phyloP scores from a whole-genome alignment of 2,113 vertebrate genomes.

The Aegotheles bennettii region DNA sequence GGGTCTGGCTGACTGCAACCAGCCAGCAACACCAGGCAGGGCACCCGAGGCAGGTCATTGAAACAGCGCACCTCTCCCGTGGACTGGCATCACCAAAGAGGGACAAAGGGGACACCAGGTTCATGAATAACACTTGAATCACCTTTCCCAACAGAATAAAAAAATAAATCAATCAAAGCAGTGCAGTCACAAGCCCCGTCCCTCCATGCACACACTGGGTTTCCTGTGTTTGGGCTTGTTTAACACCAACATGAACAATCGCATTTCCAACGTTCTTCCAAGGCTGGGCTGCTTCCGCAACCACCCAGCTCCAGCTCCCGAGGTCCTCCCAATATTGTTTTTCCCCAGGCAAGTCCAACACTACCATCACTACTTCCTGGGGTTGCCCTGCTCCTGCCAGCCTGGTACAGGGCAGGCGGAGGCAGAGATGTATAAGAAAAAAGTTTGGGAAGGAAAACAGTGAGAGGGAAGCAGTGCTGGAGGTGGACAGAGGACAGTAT shows the following conservation, averaged over 20 bases:
- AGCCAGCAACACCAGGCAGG: accelerated
- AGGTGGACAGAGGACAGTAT: neutral
- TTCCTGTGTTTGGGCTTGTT: neutral
- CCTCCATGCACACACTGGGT: neutral
- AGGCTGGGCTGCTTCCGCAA: neutral
- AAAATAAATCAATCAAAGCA: neutral
- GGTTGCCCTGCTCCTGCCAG: neutral
- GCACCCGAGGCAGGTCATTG: neutral
- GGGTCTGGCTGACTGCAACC: neutral
- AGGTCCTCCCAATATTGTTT: neutral
- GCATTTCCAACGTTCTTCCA: neutral
- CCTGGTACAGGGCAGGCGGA: neutral
- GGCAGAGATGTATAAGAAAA: neutral
- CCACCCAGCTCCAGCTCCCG: accelerated
- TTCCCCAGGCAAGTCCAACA: neutral
- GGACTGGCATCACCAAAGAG: neutral
- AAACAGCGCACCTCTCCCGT: neutral
- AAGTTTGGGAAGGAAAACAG: neutral
- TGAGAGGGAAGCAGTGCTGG: neutral
- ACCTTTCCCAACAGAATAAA: neutral
- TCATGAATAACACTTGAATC: neutral
- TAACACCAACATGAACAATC: neutral
- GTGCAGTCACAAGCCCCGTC: neutral
- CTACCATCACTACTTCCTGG: neutral
- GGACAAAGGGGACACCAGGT: neutral